Conservation (phyloP, 2,888 invertebrate genomes). For the Anagyrus pseudococci region DNA sequence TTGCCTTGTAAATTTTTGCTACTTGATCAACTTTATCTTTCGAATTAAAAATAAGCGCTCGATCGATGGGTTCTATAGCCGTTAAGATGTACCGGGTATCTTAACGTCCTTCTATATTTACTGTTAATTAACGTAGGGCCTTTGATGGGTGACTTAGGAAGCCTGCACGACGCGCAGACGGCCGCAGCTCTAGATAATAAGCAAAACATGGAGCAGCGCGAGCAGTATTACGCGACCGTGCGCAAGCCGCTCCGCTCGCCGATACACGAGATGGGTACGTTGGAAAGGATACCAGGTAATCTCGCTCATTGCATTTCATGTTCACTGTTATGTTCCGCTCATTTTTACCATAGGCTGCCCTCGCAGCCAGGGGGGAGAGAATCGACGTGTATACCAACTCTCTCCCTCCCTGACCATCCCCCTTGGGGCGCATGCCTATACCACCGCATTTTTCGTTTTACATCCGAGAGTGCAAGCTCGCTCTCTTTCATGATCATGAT, state of each 20-base stretch:
- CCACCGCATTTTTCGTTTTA: too few species aligned
- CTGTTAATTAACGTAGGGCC: slow-evolving; percentile 64
- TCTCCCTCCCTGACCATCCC: too few species aligned
- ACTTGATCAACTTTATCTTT: too few species aligned
- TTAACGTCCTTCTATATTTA: too few species aligned
- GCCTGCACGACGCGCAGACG: slow-evolving; percentile 59
- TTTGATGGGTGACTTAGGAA: slow-evolving; percentile 60
- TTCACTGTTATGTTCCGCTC: not conserved
- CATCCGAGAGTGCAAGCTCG: too few species aligned
- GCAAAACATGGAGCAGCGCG: slow-evolving; percentile 61
- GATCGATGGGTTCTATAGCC: too few species aligned
- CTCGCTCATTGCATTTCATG: slow-evolving; percentile 27
- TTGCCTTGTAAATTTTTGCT: too few species aligned
- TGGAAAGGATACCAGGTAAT: slow-evolving; percentile 60
- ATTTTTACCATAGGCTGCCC: not conserved
- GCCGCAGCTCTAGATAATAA: slow-evolving; percentile 61
- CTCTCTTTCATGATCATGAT: too few species aligned
- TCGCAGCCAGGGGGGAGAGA: too few species aligned
- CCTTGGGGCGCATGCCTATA: too few species aligned
- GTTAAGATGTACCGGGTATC: too few species aligned
- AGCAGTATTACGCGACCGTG: slow-evolving; percentile 60
- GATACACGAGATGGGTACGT: slow-evolving; percentile 63
- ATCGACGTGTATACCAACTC: not conserved
- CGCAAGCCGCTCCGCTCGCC: slow-evolving; percentile 60
- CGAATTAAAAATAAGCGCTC: too few species aligned